Evolutionary conservation across 2,797 vertebrate species (phyloP).

Genomic region (Chiroxiphia lanceolata): DNA sequence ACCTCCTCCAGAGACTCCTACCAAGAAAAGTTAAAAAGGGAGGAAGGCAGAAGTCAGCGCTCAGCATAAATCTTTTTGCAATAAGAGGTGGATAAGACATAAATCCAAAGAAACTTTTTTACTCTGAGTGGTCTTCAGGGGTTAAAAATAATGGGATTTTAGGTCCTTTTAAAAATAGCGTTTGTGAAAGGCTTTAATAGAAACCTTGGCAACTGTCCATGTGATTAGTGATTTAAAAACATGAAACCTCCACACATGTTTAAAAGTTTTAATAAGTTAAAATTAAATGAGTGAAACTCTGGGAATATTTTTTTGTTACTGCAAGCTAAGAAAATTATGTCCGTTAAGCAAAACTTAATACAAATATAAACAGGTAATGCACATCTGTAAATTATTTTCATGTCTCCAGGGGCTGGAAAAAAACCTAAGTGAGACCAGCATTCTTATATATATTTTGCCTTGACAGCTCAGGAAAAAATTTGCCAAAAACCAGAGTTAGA

Average conservation of each 20-base stretch:
- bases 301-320: slow-evolving; percentile 67
- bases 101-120: not conserved
- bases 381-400: slow-evolving; percentile 81
- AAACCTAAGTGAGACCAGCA: slow-evolving; percentile 73
- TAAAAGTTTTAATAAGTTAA: slow-evolving; percentile 68
- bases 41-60: not conserved
- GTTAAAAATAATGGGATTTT: slow-evolving; percentile 66
- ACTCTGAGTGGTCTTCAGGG: slow-evolving; percentile 21
- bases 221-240: slow-evolving; percentile 56
- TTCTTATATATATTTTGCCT: slow-evolving; percentile 74
- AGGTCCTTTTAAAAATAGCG: slow-evolving; percentile 56
- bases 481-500: slow-evolving; percentile 75
- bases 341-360: slow-evolving; percentile 38
- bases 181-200: slow-evolving; percentile 59
- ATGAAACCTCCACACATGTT: slow-evolving; percentile 65
- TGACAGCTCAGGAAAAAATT: slow-evolving; percentile 74
- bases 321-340: slow-evolving; percentile 54
- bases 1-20: not conserved
- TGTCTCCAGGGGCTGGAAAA: slow-evolving; percentile 72
- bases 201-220: slow-evolving; percentile 56
- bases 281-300: slow-evolving; percentile 61
- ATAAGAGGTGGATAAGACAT: not conserved
- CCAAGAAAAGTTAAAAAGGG: not conserved
- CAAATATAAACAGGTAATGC: slow-evolving; percentile 72
- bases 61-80: slow-evolving; percentile 34